A percentile compares a stretch with the other conserved stretches of the same genome.
These are phyloP conservation scores for Myotis findleyi DNA, from an alignment of 2,797 vertebrate genomes.

Conservation along the genomic window DNA sequence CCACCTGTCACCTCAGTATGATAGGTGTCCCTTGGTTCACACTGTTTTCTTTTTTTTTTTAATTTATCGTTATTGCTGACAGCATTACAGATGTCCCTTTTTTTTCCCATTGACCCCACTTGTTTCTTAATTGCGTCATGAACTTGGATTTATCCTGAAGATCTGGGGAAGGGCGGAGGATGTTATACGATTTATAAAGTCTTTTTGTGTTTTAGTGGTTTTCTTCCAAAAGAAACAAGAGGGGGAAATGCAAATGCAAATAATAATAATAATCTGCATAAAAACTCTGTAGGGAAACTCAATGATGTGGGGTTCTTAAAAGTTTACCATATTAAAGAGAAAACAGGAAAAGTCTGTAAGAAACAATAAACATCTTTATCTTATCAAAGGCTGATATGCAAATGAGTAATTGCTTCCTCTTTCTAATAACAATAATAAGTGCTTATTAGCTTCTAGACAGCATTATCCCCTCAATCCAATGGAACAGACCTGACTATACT, in stretches of 20 bases:
- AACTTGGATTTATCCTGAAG: conserved; percentile 38
- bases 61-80: too few species aligned
- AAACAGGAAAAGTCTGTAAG: conserved; percentile 3
- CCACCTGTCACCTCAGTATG: neutral
- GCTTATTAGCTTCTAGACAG: neutral
- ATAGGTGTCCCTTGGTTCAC: neutral
- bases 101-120: neutral
- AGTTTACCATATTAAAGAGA: neutral
- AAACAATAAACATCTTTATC: conserved; percentile 32
- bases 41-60: too few species aligned
- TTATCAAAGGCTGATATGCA: conserved; percentile 42
- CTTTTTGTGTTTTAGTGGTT: neutral
- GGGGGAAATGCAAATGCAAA: neutral
- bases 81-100: too few species aligned
- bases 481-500: neutral
- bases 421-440: neutral
- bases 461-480: neutral
- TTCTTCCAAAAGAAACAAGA: conserved; percentile 11
- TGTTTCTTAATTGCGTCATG: conserved; percentile 9
- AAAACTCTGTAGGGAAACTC: conserved; percentile 5
- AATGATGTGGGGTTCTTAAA: neutral
- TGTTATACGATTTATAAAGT: neutral
- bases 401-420: conserved; percentile 53
- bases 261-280: neutral
- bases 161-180: conserved; percentile 1